Evolutionary conservation across 2,797 vertebrate genomes (phyloP), one percentile per base, ranked within the genome.

Genomic region (Eulemur mongoz): DNA sequence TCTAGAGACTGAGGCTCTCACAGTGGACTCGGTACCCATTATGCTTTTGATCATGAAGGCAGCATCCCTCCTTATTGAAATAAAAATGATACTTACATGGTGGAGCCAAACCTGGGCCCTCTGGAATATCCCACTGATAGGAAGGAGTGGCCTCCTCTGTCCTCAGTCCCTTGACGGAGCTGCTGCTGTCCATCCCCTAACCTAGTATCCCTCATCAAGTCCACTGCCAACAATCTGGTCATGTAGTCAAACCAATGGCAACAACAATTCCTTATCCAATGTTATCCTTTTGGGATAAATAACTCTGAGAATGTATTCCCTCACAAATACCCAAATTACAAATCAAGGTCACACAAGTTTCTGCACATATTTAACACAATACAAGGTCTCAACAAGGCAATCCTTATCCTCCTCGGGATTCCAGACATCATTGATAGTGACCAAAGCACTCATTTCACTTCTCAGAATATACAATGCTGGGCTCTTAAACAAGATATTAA

Each of bases 251-350:
- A 78, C 30, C 79, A 88, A 57, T 6, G 30, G 50, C 67, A 89
- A 35, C 6, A 82, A 65, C 30, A 83, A 87, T 50, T 48, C 59
- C n/a, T 94, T 78, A 84, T 50, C 50, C 79, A 91, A 85, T 27
- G 59, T n/a, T n/a, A n/a, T n/a, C 35, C 40, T 52, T 87, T 92
- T 88, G 6, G 9, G 35, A n/a, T 65, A 79, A 93, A 73, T n/a
- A 94, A 75, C n/a, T 52, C 72, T 70, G 30, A n/a, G n/a, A 61
- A 93, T 70, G 23, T 52, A 72, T 52, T 91, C 38, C 45, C 73
- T 93, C 78, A 61, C 67, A 91, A 78, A 88, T 81, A 35, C 8
- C 30, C 43, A 72, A 92, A 95, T 90, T 70, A 92, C 38, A 85
- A 90, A 57, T 82, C 73, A 86, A 89, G 50, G 10, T 67, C 83